Percentiles rank a stretch among this genome's conserved stretches.
These are phyloP conservation scores for Paedocypris micromegethes DNA, from an alignment of 2,797 vertebrate genomes.

Conservation along the genomic window DNA sequence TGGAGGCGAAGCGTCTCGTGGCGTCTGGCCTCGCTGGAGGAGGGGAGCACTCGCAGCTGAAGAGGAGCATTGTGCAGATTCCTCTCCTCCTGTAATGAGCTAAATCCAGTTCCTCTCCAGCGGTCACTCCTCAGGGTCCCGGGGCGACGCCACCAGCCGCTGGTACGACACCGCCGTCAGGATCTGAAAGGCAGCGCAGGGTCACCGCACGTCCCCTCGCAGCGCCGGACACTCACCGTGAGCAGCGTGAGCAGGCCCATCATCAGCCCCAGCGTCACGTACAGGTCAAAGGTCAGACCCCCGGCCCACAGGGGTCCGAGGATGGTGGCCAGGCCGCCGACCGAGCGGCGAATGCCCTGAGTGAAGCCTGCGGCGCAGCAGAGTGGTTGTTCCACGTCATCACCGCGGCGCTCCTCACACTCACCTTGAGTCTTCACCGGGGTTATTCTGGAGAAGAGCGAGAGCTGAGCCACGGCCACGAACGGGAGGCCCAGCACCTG, in stretches of 20 bases:
- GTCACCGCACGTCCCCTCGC: no score
- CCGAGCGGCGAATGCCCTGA: conserved; percentile 77
- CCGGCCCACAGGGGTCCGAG: conserved; percentile 81
- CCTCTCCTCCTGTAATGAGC: no score
- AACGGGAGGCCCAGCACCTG: conserved; percentile 79
- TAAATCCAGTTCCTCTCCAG: no score
- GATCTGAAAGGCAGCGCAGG: conserved; percentile 52
- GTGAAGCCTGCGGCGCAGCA: conserved; percentile 65
- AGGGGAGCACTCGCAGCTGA: no score
- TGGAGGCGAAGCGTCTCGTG: no score
- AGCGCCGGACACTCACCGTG: conserved; percentile 60
- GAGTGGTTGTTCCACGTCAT: background rate
- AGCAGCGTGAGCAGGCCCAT: conserved; percentile 71
- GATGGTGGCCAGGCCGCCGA: conserved; percentile 78
- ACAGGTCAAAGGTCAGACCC: conserved; percentile 70
- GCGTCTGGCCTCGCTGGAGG: no score
- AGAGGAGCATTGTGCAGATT: no score
- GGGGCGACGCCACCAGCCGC: conserved; percentile 58
- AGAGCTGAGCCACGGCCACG: conserved; percentile 77
- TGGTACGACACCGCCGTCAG: conserved; percentile 72
- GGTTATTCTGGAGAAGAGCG: conserved; percentile 81
- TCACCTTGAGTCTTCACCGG: conserved; percentile 76
- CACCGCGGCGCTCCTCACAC: background rate
- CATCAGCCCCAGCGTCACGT: conserved; percentile 79
- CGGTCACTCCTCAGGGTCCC: no score